These are phyloP conservation scores for Sardinella longiceps DNA, from an alignment of 2,797 vertebrate species.

Conservation along the genomic window DNA sequence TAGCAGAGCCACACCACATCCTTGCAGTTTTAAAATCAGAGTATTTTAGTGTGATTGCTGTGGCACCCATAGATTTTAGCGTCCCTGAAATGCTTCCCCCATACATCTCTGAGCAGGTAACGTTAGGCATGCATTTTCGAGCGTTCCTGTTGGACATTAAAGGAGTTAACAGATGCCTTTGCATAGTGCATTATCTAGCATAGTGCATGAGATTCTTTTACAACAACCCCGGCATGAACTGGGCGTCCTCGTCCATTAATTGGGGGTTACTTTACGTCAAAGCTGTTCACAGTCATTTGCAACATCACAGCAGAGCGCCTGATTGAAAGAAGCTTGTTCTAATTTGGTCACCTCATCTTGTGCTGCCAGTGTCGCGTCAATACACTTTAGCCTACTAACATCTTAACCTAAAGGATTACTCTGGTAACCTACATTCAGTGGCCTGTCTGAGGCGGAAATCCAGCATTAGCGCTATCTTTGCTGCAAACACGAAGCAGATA, in stretches of 20 bases:
- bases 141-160: background rate
- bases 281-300: background rate
- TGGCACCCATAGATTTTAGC: background rate
- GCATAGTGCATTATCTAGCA: background rate
- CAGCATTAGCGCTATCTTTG: conserved; percentile 12
- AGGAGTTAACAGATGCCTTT: background rate
- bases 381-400: conserved; percentile 66
- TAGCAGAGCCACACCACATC: background rate
- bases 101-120: background rate
- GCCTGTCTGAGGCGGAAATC: background rate
- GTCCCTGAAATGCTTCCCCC: background rate
- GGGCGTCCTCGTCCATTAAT: background rate
- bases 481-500: background rate
- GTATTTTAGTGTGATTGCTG: background rate
- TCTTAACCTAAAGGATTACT: conserved; percentile 73
- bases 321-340: conserved; percentile 4
- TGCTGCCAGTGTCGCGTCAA: conserved; percentile 19
- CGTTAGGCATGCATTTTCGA: background rate
- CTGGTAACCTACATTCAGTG: conserved; percentile 72
- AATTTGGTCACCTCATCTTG: conserved; percentile 17
- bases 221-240: background rate
- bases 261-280: conserved; percentile 17
- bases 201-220: background rate
- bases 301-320: background rate
- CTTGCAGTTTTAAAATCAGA: background rate